Conservation (phyloP, 35 echinoderm and acorn worm species). For the Apostichopus parvimensis region DNA sequence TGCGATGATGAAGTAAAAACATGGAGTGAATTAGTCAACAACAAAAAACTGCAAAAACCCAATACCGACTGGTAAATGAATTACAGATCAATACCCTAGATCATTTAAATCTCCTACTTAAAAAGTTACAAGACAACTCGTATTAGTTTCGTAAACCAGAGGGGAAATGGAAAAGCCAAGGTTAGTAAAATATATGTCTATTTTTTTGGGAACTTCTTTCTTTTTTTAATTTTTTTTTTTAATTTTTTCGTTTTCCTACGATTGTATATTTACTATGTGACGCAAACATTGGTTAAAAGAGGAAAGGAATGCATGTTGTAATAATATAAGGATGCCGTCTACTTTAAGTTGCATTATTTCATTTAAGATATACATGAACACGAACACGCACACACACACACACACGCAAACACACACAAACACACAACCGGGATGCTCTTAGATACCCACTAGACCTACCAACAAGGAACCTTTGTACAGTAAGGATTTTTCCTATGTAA, state of each 20-base stretch:
- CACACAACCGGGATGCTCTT: neutral
- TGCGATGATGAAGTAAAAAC: too few relatives aligned
- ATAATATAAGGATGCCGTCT: neutral
- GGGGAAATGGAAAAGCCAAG: neutral
- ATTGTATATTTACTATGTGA: slow-evolving; percentile 23
- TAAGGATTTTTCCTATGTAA: too few relatives aligned
- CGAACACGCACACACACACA: neutral
- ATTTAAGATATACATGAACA: neutral
- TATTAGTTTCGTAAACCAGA: neutral
- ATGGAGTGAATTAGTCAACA: too few relatives aligned
- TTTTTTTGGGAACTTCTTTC: neutral
- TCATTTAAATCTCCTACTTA: too few relatives aligned
- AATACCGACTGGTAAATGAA: too few relatives aligned
- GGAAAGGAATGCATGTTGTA: slow-evolving; percentile 35
- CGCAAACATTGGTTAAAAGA: slow-evolving; percentile 15
- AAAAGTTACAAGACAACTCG: neutral
- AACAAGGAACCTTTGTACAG: too few relatives aligned
- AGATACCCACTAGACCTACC: neutral
- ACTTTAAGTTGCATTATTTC: slow-evolving; percentile 15
- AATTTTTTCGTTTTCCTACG: neutral
- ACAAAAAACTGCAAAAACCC: too few relatives aligned
- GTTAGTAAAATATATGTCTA: slow-evolving; percentile 15
- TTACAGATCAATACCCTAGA: too few relatives aligned
- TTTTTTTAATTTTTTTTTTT: neutral
- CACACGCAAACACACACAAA: neutral